Conservation (phyloP, 1,140 invertebrate species). For the Drosophila santomea region DNA sequence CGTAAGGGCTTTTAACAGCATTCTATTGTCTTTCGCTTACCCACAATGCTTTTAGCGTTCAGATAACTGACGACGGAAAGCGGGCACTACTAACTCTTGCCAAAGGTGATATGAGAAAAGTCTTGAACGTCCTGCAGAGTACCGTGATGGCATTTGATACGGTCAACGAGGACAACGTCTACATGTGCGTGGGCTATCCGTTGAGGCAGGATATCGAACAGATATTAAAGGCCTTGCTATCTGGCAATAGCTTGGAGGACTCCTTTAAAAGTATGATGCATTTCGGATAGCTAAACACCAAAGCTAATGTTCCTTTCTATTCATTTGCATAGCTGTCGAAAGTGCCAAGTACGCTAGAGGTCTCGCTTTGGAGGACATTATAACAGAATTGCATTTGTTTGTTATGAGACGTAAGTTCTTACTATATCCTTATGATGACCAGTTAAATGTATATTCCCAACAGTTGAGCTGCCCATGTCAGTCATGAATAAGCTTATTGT, state of each 20-base stretch:
- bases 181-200: slow-evolving; percentile 98
- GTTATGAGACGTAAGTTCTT: slow-evolving; percentile 34
- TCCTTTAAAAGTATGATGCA: slow-evolving; percentile 92
- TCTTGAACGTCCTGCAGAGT: slow-evolving; percentile 98
- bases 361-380: slow-evolving; percentile 31
- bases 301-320: background rate
- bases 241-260: slow-evolving; percentile 91
- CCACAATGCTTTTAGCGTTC: slow-evolving; percentile 87
- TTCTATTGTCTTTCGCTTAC: background rate
- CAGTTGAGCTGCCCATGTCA: slow-evolving; percentile 35
- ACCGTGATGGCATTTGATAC: slow-evolving; percentile 94
- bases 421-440: background rate
- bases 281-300: too few species aligned
- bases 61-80: slow-evolving; percentile 95
- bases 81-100: slow-evolving; percentile 95
- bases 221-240: slow-evolving; percentile 95
- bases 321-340: slow-evolving; percentile 13
- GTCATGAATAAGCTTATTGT: slow-evolving; percentile 29
- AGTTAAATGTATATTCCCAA: background rate
- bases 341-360: slow-evolving; percentile 22
- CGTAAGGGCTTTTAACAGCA: slow-evolving; percentile 86
- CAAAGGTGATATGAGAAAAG: slow-evolving; percentile 99
- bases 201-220: slow-evolving; percentile 94
- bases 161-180: slow-evolving; percentile 96
- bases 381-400: slow-evolving; percentile 30